Conservation (phyloP, 1,140 invertebrate species). For the Drosophila nasuta region DNA sequence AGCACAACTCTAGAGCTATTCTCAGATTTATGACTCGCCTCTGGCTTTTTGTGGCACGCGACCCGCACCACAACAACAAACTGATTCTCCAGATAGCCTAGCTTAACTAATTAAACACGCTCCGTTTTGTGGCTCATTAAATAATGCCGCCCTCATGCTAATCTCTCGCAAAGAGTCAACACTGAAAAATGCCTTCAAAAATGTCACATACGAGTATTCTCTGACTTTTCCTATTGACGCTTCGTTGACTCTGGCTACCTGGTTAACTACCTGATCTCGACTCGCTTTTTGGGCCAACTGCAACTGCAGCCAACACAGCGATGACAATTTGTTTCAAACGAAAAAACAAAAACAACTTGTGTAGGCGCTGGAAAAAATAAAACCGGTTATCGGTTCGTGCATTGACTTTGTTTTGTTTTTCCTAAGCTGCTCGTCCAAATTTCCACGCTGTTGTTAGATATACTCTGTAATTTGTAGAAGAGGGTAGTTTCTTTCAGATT, state of each 20-base stretch:
- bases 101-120: constrained; percentile 52
- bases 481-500: background rate
- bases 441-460: background rate
- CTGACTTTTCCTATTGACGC: background rate
- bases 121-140: constrained; percentile 40
- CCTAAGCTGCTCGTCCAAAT: background rate
- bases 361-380: constrained; percentile 20
- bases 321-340: constrained; percentile 24
- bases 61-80: constrained; percentile 14
- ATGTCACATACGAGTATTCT: constrained; percentile 17
- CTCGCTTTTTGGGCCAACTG: constrained; percentile 32
- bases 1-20: background rate
- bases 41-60: constrained; percentile 33
- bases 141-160: constrained; percentile 6
- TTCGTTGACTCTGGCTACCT: background rate
- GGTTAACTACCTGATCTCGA: constrained; percentile 33
- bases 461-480: background rate
- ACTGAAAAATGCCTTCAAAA: constrained; percentile 20
- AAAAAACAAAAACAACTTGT: constrained; percentile 18
- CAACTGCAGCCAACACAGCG: background rate
- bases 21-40: constrained; percentile 41
- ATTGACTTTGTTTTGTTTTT: constrained; percentile 11
- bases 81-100: constrained; percentile 13
- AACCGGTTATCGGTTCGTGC: constrained; percentile 15
- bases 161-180: background rate